Percentiles rank a stretch among this genome's conserved stretches.
Evolutionary conservation across 2,797 vertebrate genomes (phyloP).

Genomic region (Martes flavigula): DNA sequence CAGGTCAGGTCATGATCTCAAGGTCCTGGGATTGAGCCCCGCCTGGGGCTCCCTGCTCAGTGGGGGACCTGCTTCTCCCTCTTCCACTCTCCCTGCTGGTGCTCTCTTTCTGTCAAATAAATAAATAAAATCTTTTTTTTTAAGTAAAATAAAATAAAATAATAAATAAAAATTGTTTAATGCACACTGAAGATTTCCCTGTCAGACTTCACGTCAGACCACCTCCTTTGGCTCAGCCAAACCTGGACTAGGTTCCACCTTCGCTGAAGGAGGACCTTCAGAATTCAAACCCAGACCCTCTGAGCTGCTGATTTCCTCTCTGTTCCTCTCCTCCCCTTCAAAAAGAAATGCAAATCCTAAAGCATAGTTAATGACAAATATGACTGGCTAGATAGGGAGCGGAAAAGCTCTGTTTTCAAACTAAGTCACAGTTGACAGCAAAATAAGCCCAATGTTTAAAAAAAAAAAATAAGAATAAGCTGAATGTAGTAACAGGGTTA

Average conservation of each 20-base stretch:
- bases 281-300: slow-evolving; percentile 29
- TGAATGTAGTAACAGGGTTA: slow-evolving; percentile 50
- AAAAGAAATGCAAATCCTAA: background rate
- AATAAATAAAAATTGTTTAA: background rate
- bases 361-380: background rate
- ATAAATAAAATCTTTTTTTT: too few relatives aligned
- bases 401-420: slow-evolving; percentile 44
- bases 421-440: background rate
- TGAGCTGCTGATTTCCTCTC: background rate
- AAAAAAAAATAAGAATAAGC: background rate
- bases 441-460: background rate
- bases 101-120: too few relatives aligned
- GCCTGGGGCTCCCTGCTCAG: too few relatives aligned
- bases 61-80: too few relatives aligned
- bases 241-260: background rate
- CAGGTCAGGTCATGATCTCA: too few relatives aligned
- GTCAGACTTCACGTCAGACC: background rate
- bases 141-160: background rate
- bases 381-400: background rate
- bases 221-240: background rate
- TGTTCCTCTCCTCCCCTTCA: background rate
- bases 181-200: background rate
- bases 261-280: background rate
- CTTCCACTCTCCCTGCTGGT: too few relatives aligned
- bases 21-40: too few relatives aligned